Base-by-base conservation (phyloP, 2,888 invertebrate species). In the Drosophila infuscata region DNA sequence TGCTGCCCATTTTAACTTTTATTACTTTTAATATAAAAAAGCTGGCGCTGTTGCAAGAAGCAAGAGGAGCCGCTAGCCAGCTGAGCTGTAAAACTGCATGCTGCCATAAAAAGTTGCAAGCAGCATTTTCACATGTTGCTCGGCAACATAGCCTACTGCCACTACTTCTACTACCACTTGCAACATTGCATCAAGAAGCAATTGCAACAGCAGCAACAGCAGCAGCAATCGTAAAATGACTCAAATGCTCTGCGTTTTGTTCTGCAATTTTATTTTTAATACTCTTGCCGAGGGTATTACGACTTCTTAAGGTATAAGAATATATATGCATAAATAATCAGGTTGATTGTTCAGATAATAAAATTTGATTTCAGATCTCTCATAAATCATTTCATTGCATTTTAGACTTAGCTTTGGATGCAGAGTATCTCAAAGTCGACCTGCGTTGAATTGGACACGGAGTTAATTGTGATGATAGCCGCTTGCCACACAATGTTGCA, bases 21-120 rank as follows among this genome's bases (percentile, higher is more conserved):
- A 87, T 87, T 87, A 90, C 86, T 87, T 90, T 87, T 87, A 87
- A 87, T 87, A 87, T 87, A 87, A 90, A 85, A 88, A 87, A 82
- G 81, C 82, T 77, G 77, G 76, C 79, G 79, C 70, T 70, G 68
- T 46, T n/a, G 66, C 61, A 60, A 58, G 69, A 60, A 58, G 69
- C 74, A 79, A 74, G 79, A 71, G 79, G 61, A 77, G 78, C 73
- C 68, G 78, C 68, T 38, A 69, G 74, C 73, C 57, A 57, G 57
- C 57, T 69, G 74, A 89, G 84, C 89, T 86, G 90, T 87, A 90
- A 87, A 87, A 87, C 72, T 88, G 88, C 89, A 86, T 68, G 79
- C 83, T 76, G 81, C 63, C 78, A 88, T 86, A 90, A 86, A 86
- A 87, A 85, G 78, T 85, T 90, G 86, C 86, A 88, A 76, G 72